Evolutionary conservation across 2,797 vertebrate species (phyloP).

Genomic region (Acipenser ruthenus): DNA sequence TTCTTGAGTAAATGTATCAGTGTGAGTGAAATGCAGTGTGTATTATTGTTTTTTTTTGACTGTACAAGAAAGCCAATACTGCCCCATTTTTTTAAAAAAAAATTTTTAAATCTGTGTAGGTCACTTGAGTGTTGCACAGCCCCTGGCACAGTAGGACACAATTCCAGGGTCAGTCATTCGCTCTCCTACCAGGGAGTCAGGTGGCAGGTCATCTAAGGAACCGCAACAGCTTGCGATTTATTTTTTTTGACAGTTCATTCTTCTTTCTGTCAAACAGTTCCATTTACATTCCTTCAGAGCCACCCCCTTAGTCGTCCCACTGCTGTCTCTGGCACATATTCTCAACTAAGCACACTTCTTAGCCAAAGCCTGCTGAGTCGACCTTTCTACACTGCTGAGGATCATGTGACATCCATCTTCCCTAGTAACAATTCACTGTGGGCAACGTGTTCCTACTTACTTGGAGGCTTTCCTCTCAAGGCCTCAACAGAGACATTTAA

Average conservation of each 20-base stretch:
- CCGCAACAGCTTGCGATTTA: constrained; percentile 77
- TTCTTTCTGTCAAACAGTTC: constrained; percentile 87
- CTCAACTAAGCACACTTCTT: constrained; percentile 63
- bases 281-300: constrained; percentile 60
- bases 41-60: neutral
- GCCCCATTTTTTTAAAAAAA: constrained; percentile 1
- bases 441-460: constrained; percentile 53
- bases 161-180: constrained; percentile 71
- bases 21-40: too few species aligned
- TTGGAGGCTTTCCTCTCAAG: constrained; percentile 46
- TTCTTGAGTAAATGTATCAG: too few species aligned
- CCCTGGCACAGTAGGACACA: constrained; percentile 59
- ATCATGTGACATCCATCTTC: constrained; percentile 71
- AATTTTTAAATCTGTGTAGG: constrained; percentile 40
- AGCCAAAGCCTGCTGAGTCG: constrained; percentile 80
- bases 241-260: constrained; percentile 88
- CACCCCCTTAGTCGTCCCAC: constrained; percentile 66
- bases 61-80: neutral
- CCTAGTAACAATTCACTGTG: constrained; percentile 63
- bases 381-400: constrained; percentile 63
- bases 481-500: constrained; percentile 48
- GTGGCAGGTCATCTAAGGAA: constrained; percentile 81
- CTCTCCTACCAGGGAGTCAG: constrained; percentile 79
- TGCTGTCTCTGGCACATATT: constrained; percentile 79
- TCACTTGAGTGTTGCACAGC: constrained; percentile 52